Conservation (phyloP, 1,140 invertebrate species). For the Radopholus similis region DNA sequence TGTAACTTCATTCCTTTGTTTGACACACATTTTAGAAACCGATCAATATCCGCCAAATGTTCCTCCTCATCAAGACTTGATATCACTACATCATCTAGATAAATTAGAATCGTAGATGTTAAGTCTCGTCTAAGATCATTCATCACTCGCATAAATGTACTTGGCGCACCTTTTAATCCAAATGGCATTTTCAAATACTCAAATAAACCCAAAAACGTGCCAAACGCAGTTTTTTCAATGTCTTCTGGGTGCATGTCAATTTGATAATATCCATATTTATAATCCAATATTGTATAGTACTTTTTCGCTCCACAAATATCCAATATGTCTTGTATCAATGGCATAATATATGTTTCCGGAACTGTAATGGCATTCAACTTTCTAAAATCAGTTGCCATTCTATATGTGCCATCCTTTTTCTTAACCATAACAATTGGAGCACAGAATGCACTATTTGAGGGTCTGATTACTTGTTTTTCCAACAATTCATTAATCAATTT, state of each 20-base stretch:
- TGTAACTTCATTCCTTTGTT: slow-evolving; percentile 8
- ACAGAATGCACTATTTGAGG: background rate
- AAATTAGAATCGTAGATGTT: slow-evolving; percentile 14
- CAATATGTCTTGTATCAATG: slow-evolving; percentile 7
- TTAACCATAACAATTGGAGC: background rate
- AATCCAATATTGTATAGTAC: slow-evolving; percentile 12
- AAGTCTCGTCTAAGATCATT: slow-evolving; percentile 23
- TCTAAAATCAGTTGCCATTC: slow-evolving; percentile 6
- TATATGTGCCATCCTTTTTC: background rate
- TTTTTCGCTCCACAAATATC: slow-evolving; percentile 13
- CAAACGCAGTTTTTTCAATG: slow-evolving; percentile 23
- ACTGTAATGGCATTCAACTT: slow-evolving; percentile 20
- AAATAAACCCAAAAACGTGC: slow-evolving; percentile 15
- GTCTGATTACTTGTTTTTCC: background rate
- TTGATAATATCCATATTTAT: slow-evolving; percentile 18
- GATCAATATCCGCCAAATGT: slow-evolving; percentile 20
- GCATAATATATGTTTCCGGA: slow-evolving; percentile 8
- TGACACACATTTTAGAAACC: slow-evolving; percentile 6
- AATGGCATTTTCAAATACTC: slow-evolving; percentile 30
- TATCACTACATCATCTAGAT: slow-evolving; percentile 16
- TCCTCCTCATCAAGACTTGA: background rate
- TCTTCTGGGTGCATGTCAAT: slow-evolving; percentile 1
- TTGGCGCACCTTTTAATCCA: slow-evolving; percentile 14
- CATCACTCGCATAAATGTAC: slow-evolving; percentile 25
- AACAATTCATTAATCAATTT: slow-evolving; percentile 1